These are phyloP conservation scores for Trachythela sp. DNA, from an alignment of 64 coral and sea anemone species.

Conservation along the genomic window DNA sequence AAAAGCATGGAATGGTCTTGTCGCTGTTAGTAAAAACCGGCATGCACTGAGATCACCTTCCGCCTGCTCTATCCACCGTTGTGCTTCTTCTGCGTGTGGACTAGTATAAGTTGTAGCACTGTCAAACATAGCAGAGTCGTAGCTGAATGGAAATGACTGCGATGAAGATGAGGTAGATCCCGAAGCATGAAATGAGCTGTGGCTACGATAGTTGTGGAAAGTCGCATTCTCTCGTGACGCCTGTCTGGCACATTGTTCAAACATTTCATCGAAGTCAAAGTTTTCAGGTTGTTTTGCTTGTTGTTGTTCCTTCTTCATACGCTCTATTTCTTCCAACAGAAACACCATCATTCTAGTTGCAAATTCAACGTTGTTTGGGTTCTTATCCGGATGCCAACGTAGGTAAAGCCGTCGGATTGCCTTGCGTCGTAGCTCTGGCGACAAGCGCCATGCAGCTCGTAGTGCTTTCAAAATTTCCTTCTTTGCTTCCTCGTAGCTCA, in stretches of 20 bases:
- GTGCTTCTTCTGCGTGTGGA: slow-evolving; percentile 36
- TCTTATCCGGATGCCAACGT: slow-evolving; percentile 91
- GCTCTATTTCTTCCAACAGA: slow-evolving; percentile 57
- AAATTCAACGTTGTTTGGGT: slow-evolving; percentile 65
- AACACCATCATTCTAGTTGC: slow-evolving; percentile 63
- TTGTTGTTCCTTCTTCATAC: slow-evolving; percentile 21
- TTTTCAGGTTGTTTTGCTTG: background rate
- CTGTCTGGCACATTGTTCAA: slow-evolving; percentile 45
- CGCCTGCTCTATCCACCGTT: slow-evolving; percentile 60
- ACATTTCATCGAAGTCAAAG: slow-evolving; percentile 55
- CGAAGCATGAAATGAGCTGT: slow-evolving; percentile 34
- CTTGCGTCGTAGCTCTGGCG: slow-evolving; percentile 65
- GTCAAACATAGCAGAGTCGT: slow-evolving; percentile 8
- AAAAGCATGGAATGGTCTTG: slow-evolving; percentile 45
- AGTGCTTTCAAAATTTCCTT: slow-evolving; percentile 67
- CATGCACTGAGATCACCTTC: slow-evolving; percentile 51
- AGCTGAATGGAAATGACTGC: background rate
- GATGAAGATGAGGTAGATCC: too few relatives aligned
- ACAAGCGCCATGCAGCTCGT: slow-evolving; percentile 57
- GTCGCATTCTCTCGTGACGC: slow-evolving; percentile 67
- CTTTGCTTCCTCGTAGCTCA: slow-evolving; percentile 33
- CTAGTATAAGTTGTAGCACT: background rate
- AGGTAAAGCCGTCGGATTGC: slow-evolving; percentile 65
- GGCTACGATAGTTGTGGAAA: slow-evolving; percentile 79
- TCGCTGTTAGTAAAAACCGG: slow-evolving; percentile 49